Base-by-base conservation (phyloP, 64 coral and sea anemone genomes). In the Dendrophyllia cribrosa region DNA sequence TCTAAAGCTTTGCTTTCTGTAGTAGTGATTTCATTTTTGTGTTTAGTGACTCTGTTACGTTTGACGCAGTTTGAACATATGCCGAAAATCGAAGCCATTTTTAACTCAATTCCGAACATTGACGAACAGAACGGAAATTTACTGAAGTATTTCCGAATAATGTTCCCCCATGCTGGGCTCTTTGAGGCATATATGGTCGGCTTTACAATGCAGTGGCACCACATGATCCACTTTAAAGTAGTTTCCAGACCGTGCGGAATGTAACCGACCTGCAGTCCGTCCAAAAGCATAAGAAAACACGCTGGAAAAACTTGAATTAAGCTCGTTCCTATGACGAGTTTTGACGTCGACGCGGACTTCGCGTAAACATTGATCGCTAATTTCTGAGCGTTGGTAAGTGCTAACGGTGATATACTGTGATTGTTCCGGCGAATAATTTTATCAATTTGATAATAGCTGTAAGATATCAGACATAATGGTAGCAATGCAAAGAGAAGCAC, bases 231-330 rank as follows among this genome's bases (percentile, higher is more conserved):
- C 16, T 98, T 98, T 6, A 87, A 16, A 12, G 62, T 51, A 15
- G 87, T 93, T 65, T 86, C 67, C 12, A 98, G 47, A 13, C 59
- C 48, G 19, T 50, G 6, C 6, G 94, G 88, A 17, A 98, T 90
- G 6, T 78, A 9, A 1, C 85, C 70, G 17, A 93, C 45, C 55
- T 90, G 81, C 19, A 98, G 49, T 8, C 96, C 96, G 59, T 95
- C 93, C 16, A 98, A 58, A 46, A 87, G 78, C 87, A 98, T 89
- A 26, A 69, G 69, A 61, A 98, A 89, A 82, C 96, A 98, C 2
- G 96, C 93, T 50, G 96, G 96, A 24, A 98, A 93, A 26, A 98
- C 96, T 25, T 94, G 92, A 60, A 98, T 13, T 10, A 98, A 58
- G 19, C 90, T 98, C 9, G 96, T 93, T 2, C 83, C 51, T 11